Percentiles rank a stretch among this genome's conserved stretches.
phyloP scores from a whole-genome alignment of 2,113 vertebrate genomes.

The Saguinus midas region DNA sequence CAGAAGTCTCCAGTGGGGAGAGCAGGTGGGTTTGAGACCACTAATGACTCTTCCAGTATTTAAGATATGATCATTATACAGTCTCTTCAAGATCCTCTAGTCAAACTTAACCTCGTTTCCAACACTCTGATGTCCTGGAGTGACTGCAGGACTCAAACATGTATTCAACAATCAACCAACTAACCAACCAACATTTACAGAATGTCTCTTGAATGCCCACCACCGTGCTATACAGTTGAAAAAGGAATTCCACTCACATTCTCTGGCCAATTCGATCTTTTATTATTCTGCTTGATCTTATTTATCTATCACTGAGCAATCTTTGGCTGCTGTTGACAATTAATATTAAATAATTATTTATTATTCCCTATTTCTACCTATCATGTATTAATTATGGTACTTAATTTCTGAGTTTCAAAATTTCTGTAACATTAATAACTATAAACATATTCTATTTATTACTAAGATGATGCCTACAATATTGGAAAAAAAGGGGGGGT shows the following conservation, averaged over 20 bases:
- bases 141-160: not conserved
- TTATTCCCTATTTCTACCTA: not conserved
- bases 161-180: not conserved
- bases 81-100: not conserved
- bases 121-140: not conserved
- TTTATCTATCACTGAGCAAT: not conserved
- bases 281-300: not conserved
- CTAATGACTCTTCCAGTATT: not conserved
- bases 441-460: not conserved
- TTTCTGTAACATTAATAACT: not conserved
- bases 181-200: not conserved
- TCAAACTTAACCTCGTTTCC: not conserved
- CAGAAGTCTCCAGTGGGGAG: not conserved
- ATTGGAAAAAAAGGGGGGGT: not conserved
- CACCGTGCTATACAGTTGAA: not conserved
- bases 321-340: not conserved
- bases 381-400: not conserved
- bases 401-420: constrained; percentile 11
- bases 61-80: not conserved
- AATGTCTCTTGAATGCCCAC: not conserved
- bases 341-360: constrained; percentile 1
- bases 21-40: not conserved
- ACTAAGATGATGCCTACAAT: not conserved
- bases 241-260: not conserved
- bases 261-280: not conserved